Percentiles rank a stretch among this genome's conserved stretches.
These are phyloP conservation scores for Thaumatotibia leucotreta DNA, from an alignment of 1,140 invertebrate species.

Conservation along the genomic window DNA sequence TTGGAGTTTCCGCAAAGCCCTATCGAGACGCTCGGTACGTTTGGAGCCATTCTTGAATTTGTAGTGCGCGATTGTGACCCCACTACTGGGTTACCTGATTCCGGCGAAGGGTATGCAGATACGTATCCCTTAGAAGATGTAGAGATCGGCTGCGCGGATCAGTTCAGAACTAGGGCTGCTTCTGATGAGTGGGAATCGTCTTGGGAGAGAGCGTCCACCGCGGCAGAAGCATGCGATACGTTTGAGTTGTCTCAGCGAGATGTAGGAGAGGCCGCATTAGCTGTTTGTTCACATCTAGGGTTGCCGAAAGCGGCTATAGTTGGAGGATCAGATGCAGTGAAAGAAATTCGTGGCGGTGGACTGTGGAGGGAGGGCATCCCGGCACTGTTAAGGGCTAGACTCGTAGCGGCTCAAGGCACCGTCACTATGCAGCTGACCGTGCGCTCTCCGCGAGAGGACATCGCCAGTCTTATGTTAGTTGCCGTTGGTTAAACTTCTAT, in stretches of 20 bases:
- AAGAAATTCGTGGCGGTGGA: slow-evolving; percentile 84
- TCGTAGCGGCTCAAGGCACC: slow-evolving; percentile 84
- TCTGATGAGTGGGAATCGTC: slow-evolving; percentile 46
- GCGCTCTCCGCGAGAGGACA: slow-evolving; percentile 78
- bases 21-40: slow-evolving; percentile 83
- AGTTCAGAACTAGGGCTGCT: slow-evolving; percentile 78
- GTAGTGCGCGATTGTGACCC: slow-evolving; percentile 97
- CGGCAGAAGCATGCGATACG: slow-evolving; percentile 42
- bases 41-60: slow-evolving; percentile 94
- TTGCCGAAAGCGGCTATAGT: slow-evolving; percentile 81
- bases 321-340: slow-evolving; percentile 37
- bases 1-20: slow-evolving; percentile 89
- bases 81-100: slow-evolving; percentile 87
- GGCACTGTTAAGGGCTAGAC: slow-evolving; percentile 88
- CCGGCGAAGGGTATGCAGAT: slow-evolving; percentile 83
- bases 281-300: slow-evolving; percentile 88
- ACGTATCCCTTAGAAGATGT: slow-evolving; percentile 92
- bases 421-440: slow-evolving; percentile 85
- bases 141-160: slow-evolving; percentile 82
- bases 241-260: slow-evolving; percentile 79
- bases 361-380: slow-evolving; percentile 84
- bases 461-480: slow-evolving; percentile 91
- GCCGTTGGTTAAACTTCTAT: slow-evolving; percentile 84
- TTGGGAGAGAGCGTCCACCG: slow-evolving; percentile 40
- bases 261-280: slow-evolving; percentile 86